Evolutionary conservation across 2,113 vertebrate species (phyloP).

Genomic region (Mola mola): DNA sequence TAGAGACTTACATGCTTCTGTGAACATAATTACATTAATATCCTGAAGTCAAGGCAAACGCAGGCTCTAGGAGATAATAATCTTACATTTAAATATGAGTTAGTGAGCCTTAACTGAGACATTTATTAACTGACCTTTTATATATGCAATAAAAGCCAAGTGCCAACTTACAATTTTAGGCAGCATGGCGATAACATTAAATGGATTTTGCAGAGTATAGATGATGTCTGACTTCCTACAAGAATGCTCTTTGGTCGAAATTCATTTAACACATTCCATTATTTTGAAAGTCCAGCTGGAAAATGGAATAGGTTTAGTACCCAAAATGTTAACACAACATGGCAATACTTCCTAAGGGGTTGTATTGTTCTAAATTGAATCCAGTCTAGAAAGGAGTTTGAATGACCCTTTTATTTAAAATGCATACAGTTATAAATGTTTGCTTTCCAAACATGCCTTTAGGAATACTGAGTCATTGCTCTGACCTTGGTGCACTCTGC

Average conservation of each 20-base stretch:
- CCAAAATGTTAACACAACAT: constrained; percentile 10
- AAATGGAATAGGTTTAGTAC: neutral
- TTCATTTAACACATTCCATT: constrained; percentile 21
- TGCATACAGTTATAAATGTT: constrained; percentile 27
- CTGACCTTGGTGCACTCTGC: constrained; percentile 29
- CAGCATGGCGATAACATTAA: constrained; percentile 5
- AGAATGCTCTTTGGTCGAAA: neutral
- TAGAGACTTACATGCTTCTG: constrained; percentile 37
- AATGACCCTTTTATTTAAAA: constrained; percentile 28
- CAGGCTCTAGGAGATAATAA: constrained; percentile 39
- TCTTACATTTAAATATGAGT: constrained; percentile 41
- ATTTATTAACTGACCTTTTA: constrained; percentile 50
- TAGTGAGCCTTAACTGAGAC: constrained; percentile 43
- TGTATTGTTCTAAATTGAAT: constrained; percentile 6
- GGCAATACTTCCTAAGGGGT: constrained; percentile 8
- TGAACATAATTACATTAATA: constrained; percentile 48
- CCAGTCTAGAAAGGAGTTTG: neutral
- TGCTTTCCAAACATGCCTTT: constrained; percentile 32
- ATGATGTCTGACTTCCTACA: neutral
- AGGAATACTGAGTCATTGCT: constrained; percentile 36
- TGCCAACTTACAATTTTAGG: constrained; percentile 13
- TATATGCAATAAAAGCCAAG: constrained; percentile 29
- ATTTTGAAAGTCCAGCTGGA: constrained; percentile 4
- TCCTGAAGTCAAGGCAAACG: constrained; percentile 38
- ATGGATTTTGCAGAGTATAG: constrained; percentile 2